Evolutionary conservation across 2,888 invertebrate species (phyloP), one percentile per base, ranked within the genome.

Genomic region (Phortica magna): DNA sequence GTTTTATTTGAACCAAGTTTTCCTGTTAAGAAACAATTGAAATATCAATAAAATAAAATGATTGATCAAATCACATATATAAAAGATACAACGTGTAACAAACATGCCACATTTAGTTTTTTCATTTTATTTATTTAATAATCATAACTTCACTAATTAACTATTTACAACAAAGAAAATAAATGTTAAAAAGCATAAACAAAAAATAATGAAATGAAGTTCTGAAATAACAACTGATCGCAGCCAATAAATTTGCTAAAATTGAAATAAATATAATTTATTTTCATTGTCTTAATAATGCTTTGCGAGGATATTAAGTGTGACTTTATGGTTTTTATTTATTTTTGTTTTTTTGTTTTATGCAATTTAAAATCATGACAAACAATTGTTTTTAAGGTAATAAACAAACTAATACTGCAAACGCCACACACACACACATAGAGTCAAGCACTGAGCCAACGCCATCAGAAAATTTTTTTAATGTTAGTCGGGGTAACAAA

Each of bases 271-370:
- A 0, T 39, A 4, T 65, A 9, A 67, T 67, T 67, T 67, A 67
- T 7, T 59, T 59, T n/a, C 3, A 59, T 73, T 84, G 82, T 82
- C 79, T 87, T 87, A 77, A 78, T 80, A 77, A 82, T 39, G 41
- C 31, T 17, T 81, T 83, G 87, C 87, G 84, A 85, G 87, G 85
- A 82, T 81, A 78, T 68, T 71, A 17, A 59, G n/a, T 17, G n/a
- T 59, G 59, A 9, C 7, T 48, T 9, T 48, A 14, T 48, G 48
- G 3, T 48, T 48, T 9, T 48, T 9, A 14, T 48, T 48, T 3
- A 7, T 48, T 48, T 48, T 48, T 48, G 3, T 48, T 1, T 48
- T 9, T 2, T 48, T 48, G 48, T 48, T 48, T 3, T 48, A 14
- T 12, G 59, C 19, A 17, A 59, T 59, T 59, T 17, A 59, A 9